Percentiles rank a stretch among this genome's conserved stretches.
phyloP scores from a whole-genome alignment of 2,888 invertebrate species.

The Tenthredo livida region DNA sequence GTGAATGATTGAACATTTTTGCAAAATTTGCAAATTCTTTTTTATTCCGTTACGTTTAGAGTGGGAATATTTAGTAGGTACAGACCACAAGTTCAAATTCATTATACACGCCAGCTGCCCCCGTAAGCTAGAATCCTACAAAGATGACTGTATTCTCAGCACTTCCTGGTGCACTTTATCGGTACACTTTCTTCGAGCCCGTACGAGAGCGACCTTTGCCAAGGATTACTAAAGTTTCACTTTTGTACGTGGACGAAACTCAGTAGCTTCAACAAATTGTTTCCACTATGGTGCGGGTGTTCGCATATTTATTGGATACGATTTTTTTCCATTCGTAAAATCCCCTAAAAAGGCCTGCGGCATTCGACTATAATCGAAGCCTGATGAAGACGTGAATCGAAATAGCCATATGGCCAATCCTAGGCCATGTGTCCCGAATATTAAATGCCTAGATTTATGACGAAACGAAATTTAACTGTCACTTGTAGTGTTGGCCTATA shows the following conservation, averaged over 20 bases:
- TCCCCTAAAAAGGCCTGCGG: not conserved
- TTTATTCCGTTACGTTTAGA: not conserved
- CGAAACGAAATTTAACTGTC: not conserved
- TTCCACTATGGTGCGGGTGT: not conserved
- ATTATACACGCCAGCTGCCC: not conserved
- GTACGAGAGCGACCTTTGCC: conserved; percentile 71
- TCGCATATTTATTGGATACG: not conserved
- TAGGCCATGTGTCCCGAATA: not conserved
- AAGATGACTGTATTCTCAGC: not conserved
- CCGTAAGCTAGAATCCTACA: conserved; percentile 19
- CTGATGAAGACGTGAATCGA: not conserved
- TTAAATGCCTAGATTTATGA: not conserved
- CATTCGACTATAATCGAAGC: not conserved
- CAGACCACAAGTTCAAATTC: not conserved
- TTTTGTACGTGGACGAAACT: conserved; percentile 53
- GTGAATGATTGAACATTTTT: not conserved
- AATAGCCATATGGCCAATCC: not conserved
- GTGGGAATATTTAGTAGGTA: not conserved
- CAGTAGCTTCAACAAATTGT: conserved; percentile 23
- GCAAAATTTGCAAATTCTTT: not conserved
- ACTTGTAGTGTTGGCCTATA: not conserved
- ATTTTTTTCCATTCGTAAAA: not conserved
- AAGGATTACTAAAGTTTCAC: conserved; percentile 75
- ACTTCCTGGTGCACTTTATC: conserved; percentile 52
- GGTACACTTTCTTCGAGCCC: conserved; percentile 72